Evolutionary conservation across 2,113 vertebrate species (phyloP).

Genomic region (Heterotis niloticus): DNA sequence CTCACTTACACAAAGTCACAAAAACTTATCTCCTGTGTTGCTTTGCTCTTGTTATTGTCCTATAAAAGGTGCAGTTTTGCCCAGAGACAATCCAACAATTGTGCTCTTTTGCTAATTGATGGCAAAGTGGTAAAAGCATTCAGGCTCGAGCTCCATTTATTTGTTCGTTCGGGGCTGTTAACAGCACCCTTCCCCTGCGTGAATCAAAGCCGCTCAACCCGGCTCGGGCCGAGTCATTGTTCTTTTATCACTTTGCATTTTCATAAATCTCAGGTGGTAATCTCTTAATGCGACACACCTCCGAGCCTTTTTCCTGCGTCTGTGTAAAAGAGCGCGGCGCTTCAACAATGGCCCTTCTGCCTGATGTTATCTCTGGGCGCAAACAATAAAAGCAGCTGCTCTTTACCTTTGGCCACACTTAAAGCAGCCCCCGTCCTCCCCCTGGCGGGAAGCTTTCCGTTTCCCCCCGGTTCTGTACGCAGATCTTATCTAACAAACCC

Average conservation of each 20-base stretch:
- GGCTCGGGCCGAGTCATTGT: constrained; percentile 73
- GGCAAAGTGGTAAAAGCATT: constrained; percentile 78
- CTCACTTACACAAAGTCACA: constrained; percentile 44
- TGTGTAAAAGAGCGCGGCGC: constrained; percentile 68
- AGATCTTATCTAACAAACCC: constrained; percentile 49
- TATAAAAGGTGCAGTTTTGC: constrained; percentile 47
- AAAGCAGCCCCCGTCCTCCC: constrained; percentile 26
- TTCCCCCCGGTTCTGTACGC: constrained; percentile 23
- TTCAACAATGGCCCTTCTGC: constrained; percentile 52
- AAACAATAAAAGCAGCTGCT: constrained; percentile 62
- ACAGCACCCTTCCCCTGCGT: constrained; percentile 65
- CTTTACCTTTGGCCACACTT: constrained; percentile 50
- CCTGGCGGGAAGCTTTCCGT: background rate
- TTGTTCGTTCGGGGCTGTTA: constrained; percentile 76
- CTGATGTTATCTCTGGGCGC: constrained; percentile 65
- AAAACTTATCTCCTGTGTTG: constrained; percentile 49
- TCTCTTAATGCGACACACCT: constrained; percentile 75
- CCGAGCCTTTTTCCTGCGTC: constrained; percentile 54
- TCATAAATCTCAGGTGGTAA: constrained; percentile 93
- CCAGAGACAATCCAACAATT: constrained; percentile 77
- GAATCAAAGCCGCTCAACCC: constrained; percentile 81
- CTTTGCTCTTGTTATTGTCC: constrained; percentile 45
- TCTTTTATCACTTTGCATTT: constrained; percentile 89
- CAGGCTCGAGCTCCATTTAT: constrained; percentile 77
- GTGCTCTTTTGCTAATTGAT: constrained; percentile 87